Evolutionary conservation across 2,888 invertebrate species (phyloP).

Genomic region (Junonia oenone): DNA sequence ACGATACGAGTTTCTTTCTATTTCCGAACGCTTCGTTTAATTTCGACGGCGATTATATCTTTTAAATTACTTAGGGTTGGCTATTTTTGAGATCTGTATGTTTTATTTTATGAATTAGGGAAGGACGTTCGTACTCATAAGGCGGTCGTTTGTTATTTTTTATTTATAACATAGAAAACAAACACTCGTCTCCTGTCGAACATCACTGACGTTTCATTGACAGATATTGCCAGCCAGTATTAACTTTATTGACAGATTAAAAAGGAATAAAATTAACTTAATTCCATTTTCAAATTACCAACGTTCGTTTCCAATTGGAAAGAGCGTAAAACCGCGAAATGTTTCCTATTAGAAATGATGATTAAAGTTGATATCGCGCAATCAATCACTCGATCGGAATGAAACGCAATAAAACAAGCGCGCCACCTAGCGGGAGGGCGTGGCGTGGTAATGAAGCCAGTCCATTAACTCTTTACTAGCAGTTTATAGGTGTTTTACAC

Average conservation of each 20-base stretch:
- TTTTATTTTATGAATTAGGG: neutral
- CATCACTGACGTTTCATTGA: neutral
- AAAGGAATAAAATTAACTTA: neutral
- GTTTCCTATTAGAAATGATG: slow-evolving; percentile 27
- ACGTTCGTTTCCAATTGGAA: slow-evolving; percentile 11
- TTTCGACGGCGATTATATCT: slow-evolving; percentile 30
- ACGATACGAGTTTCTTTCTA: slow-evolving; percentile 31
- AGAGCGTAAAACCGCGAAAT: slow-evolving; percentile 11
- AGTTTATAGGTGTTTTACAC: slow-evolving; percentile 66
- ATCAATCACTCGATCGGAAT: slow-evolving; percentile 37
- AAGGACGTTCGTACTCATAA: neutral
- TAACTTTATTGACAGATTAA: too few relatives aligned
- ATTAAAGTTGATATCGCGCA: slow-evolving; percentile 27
- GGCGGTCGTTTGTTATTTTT: neutral
- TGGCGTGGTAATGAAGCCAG: slow-evolving; percentile 52
- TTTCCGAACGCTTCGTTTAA: slow-evolving; percentile 31
- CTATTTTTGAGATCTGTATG: slow-evolving; percentile 6
- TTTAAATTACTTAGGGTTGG: slow-evolving; percentile 10
- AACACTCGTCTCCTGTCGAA: too few relatives aligned
- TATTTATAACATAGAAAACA: neutral
- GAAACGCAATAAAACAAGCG: slow-evolving; percentile 36
- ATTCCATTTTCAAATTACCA: neutral
- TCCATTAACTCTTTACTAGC: slow-evolving; percentile 62
- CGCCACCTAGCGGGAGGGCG: slow-evolving; percentile 61
- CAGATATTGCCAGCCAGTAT: neutral